phyloP scores from a whole-genome alignment of 2,797 vertebrate genomes.

The Carduelis carduelis region DNA sequence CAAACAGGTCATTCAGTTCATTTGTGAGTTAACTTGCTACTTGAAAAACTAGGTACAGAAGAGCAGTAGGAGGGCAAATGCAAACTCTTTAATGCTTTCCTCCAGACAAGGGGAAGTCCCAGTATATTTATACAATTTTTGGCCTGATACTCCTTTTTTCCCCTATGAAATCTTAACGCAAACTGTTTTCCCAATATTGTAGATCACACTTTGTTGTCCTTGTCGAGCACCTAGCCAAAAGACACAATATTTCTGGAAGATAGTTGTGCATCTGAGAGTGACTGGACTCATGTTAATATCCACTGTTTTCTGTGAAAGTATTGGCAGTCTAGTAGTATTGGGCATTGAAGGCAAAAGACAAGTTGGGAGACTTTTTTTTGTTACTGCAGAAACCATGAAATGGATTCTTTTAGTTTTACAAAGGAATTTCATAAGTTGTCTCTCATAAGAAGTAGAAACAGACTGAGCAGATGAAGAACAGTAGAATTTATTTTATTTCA shows the following conservation, averaged over 20 bases:
- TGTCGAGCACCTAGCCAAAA: neutral
- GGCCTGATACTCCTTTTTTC: neutral
- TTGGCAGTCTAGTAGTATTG: neutral
- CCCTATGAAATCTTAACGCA: neutral
- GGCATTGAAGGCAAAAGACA: neutral
- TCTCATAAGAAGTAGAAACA: neutral
- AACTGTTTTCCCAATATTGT: rapidly evolving
- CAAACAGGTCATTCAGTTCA: neutral
- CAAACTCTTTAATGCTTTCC: neutral
- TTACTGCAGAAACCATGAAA: neutral
- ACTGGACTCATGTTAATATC: neutral
- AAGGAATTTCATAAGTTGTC: neutral
- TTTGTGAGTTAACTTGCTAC: neutral
- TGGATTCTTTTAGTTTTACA: neutral
- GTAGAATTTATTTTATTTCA: neutral
- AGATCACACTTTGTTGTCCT: neutral
- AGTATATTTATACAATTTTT: neutral
- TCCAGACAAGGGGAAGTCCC: neutral
- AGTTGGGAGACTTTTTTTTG: neutral
- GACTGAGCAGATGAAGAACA: neutral
- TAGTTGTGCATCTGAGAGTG: neutral
- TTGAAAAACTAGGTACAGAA: neutral
- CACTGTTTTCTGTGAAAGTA: neutral
- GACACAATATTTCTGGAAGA: neutral
- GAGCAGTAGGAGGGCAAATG: neutral